Percentiles rank a stretch among this genome's conserved stretches.
These are phyloP conservation scores for Bombus soroeensis DNA, from an alignment of 1,140 invertebrate species.

Conservation along the genomic window DNA sequence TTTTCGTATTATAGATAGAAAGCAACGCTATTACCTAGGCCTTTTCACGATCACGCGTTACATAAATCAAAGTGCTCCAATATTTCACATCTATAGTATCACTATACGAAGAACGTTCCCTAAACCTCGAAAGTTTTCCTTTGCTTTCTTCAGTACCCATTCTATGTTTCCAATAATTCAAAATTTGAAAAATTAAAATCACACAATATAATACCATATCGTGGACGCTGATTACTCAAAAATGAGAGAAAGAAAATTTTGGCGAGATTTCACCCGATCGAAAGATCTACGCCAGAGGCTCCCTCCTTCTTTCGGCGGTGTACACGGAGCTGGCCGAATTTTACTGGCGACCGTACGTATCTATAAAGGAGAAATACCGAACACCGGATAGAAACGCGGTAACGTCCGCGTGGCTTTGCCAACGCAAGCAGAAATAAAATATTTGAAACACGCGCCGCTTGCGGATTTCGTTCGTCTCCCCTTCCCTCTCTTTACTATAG, in stretches of 20 bases:
- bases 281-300: constrained; percentile 50
- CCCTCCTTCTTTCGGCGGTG: background rate
- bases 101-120: too few species aligned
- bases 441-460: constrained; percentile 74
- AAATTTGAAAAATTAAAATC: background rate
- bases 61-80: background rate
- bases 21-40: background rate
- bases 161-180: background rate
- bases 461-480: constrained; percentile 27
- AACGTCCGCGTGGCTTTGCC: constrained; percentile 55
- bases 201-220: too few species aligned
- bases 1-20: background rate
- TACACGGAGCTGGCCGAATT: constrained; percentile 26
- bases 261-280: constrained; percentile 61
- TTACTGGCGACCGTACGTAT: constrained; percentile 50
- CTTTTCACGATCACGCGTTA: background rate
- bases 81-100: background rate
- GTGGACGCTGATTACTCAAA: background rate
- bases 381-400: constrained; percentile 25
- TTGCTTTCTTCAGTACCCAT: background rate
- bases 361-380: constrained; percentile 53
- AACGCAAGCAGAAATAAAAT: constrained; percentile 79
- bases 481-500: background rate
- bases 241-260: constrained; percentile 14
- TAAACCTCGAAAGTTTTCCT: too few species aligned